Percentiles rank a stretch among this genome's conserved stretches.
Evolutionary conservation across 1,140 invertebrate species (phyloP).

Genomic region (Belonocnema kinseyi): DNA sequence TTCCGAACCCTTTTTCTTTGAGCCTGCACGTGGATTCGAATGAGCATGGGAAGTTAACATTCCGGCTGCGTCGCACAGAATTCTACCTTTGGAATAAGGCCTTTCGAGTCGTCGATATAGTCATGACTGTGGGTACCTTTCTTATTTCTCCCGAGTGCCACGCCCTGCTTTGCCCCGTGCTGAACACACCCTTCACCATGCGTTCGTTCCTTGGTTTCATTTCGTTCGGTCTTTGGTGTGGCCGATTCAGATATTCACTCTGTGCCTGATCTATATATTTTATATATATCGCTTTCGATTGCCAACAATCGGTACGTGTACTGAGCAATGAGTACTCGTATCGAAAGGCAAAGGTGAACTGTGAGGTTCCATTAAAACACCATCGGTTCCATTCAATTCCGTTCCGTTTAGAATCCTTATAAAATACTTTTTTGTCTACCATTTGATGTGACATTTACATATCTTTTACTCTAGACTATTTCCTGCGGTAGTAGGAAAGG

Average conservation of each 20-base stretch:
- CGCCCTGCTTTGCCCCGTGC: conserved; percentile 62
- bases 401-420: neutral
- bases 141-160: conserved; percentile 69
- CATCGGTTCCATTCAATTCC: conserved; percentile 5
- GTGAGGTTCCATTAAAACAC: conserved; percentile 45
- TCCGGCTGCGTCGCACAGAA: conserved; percentile 58
- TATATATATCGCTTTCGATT: conserved; percentile 14
- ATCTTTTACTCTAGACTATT: no score
- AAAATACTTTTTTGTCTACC: no score
- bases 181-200: conserved; percentile 64
- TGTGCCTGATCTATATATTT: conserved; percentile 42
- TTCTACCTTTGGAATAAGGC: conserved; percentile 49
- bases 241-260: conserved; percentile 28
- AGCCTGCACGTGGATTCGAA: conserved; percentile 43
- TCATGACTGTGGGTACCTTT: conserved; percentile 65
- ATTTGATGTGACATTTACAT: no score
- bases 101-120: conserved; percentile 62
- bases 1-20: conserved; percentile 40
- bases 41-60: conserved; percentile 69
- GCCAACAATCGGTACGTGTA: conserved; percentile 16
- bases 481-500: no score
- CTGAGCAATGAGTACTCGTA: conserved; percentile 47
- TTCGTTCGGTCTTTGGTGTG: conserved; percentile 2
- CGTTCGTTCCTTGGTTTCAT: conserved; percentile 42
- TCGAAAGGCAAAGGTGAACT: conserved; percentile 39